Percentiles rank a stretch among this genome's conserved stretches.
phyloP scores from a whole-genome alignment of 2,113 vertebrate genomes.

The Antidorcas marsupialis region DNA sequence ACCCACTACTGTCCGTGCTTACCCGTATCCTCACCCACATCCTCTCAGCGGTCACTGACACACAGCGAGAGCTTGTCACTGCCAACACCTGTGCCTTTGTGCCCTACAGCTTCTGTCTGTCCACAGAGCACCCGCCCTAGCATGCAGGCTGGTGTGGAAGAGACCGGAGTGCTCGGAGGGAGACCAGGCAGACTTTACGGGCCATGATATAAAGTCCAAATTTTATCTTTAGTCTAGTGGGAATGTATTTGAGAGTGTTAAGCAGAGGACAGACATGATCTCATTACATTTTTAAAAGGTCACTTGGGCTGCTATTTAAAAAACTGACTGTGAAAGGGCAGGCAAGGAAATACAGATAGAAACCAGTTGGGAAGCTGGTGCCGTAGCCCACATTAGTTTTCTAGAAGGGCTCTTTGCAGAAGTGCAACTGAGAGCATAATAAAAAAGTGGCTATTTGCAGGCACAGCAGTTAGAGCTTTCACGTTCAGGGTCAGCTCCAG shows the following conservation, averaged over 20 bases:
- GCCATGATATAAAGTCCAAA: neutral
- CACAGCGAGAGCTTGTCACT: neutral
- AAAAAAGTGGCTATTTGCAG: neutral
- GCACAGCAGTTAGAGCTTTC: neutral
- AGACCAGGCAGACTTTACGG: neutral
- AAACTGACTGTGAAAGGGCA: neutral
- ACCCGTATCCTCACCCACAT: no score
- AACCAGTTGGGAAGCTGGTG: neutral
- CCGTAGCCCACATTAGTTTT: neutral
- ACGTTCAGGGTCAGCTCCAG: neutral
- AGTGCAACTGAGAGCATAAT: neutral
- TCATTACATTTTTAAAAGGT: conserved; percentile 11
- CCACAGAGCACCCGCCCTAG: neutral
- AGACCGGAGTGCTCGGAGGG: neutral
- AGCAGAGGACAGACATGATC: neutral
- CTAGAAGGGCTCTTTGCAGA: neutral
- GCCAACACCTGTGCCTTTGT: neutral
- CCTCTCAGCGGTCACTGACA: neutral
- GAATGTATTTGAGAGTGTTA: neutral
- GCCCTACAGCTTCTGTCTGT: neutral
- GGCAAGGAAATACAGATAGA: neutral
- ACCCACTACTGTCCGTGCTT: neutral
- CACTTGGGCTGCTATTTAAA: neutral
- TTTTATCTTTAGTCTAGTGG: neutral
- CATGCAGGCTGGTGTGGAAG: neutral